A percentile compares a stretch with the other conserved stretches of the same genome.
Conservation (phyloP, 2,888 invertebrate species). For the Coronaproctus castanopsis region DNA sequence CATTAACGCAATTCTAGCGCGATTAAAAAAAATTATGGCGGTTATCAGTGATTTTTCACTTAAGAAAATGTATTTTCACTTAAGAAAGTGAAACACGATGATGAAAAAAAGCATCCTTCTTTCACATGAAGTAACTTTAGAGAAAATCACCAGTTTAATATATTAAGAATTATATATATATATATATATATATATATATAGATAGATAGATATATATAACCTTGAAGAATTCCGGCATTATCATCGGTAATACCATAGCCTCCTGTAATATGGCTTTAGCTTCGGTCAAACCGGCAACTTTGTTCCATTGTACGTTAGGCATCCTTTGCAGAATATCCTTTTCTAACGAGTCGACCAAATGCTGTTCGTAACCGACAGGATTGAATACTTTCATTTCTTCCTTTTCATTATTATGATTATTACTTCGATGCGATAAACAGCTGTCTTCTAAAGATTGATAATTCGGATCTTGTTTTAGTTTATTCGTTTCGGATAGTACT, state of each 20-base stretch:
- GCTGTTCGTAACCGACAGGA: conserved; percentile 31
- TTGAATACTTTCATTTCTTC: conserved; percentile 10
- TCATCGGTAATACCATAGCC: conserved; percentile 65
- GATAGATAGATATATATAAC: too few species aligned
- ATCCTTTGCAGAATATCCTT: conserved; percentile 64
- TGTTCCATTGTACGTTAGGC: conserved; percentile 62
- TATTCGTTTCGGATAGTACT: neutral
- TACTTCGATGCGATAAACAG: neutral
- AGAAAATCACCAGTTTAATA: too few species aligned
- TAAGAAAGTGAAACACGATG: too few species aligned
- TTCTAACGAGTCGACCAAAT: conserved; percentile 63
- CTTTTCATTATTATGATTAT: conserved; percentile 8
- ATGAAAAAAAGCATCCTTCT: too few species aligned
- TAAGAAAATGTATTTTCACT: too few species aligned
- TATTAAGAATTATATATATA: too few species aligned
- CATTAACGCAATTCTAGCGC: too few species aligned
- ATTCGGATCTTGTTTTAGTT: neutral
- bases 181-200: too few species aligned
- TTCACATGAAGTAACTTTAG: too few species aligned
- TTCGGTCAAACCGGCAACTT: conserved; percentile 50
- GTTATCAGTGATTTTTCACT: too few species aligned
- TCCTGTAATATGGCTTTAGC: conserved; percentile 61
- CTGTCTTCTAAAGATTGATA: conserved; percentile 3
- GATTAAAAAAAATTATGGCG: too few species aligned
- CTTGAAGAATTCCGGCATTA: conserved; percentile 76